A percentile compares a stretch with the other conserved stretches of the same genome.
Conservation (phyloP, 2,113 vertebrate genomes). For the Phylloscopus trochilus region DNA sequence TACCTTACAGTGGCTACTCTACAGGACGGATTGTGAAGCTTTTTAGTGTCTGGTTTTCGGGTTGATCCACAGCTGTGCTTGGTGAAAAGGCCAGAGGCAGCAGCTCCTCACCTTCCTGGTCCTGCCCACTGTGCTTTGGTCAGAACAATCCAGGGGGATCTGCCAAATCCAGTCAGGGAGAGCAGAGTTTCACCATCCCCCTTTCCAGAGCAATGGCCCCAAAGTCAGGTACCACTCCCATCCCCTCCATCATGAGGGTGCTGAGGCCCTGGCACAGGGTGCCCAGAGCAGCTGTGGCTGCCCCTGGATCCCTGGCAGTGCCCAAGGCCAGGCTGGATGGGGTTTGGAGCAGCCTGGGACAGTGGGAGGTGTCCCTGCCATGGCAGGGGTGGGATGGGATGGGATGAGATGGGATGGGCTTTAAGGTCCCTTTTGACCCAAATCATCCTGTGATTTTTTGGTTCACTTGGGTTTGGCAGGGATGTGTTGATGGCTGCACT, state of each 20-base stretch:
- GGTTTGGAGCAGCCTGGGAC: neutral
- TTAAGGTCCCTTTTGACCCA: neutral
- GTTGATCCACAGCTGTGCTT: neutral
- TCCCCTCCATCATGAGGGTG: neutral
- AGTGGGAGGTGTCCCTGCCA: neutral
- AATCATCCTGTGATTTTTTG: too few species aligned
- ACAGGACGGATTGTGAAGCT: neutral
- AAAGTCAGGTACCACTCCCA: neutral
- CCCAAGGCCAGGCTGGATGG: neutral
- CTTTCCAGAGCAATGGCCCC: neutral
- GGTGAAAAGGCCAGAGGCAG: neutral
- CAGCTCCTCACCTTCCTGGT: neutral
- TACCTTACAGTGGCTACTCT: neutral
- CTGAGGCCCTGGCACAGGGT: neutral
- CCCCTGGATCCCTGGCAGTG: neutral
- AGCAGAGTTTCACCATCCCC: neutral
- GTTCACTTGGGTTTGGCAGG: neutral
- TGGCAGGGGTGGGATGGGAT: fast-evolving
- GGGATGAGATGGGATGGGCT: fast-evolving
- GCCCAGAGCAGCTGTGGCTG: neutral
- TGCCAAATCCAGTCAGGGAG: neutral
- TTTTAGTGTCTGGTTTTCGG: neutral
- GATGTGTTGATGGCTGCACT: neutral
- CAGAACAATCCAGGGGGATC: neutral
- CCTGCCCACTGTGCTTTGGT: neutral